phyloP scores from a whole-genome alignment of 23 tunicate genomes.

The Trididemnum miniatum region DNA sequence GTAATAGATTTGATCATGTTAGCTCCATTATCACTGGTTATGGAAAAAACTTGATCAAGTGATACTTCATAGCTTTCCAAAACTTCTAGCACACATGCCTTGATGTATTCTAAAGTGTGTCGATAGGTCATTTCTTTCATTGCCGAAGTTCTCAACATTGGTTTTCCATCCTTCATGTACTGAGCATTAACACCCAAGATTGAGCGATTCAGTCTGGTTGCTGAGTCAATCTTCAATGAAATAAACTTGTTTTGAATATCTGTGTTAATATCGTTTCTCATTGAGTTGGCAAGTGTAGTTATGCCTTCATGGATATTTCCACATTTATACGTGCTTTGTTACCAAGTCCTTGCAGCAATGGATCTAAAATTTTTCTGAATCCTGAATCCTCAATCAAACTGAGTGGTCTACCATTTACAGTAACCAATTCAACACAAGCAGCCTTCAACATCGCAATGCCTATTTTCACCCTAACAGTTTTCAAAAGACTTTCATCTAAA shows the following conservation, averaged over 20 bases:
- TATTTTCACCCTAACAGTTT: conserved; percentile 32
- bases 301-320: conserved; percentile 2
- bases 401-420: conserved; percentile 52
- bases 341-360: conserved; percentile 1
- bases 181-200: conserved; percentile 34
- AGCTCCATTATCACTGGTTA: not conserved
- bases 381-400: conserved; percentile 36
- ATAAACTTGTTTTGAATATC: conserved; percentile 14
- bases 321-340: conserved; percentile 6
- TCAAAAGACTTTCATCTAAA: conserved; percentile 21
- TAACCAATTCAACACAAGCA: conserved; percentile 43
- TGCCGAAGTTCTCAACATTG: conserved; percentile 27
- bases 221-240: conserved; percentile 27
- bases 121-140: conserved; percentile 40
- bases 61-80: conserved; percentile 1
- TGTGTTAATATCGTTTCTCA: not conserved
- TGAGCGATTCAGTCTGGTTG: conserved; percentile 25
- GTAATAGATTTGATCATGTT: not conserved
- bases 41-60: not conserved
- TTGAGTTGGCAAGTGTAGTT: not conserved
- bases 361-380: conserved; percentile 39
- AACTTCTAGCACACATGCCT: not conserved
- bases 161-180: conserved; percentile 22
- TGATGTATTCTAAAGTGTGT: conserved; percentile 18
- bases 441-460: not conserved